Conservation (phyloP, 2,113 vertebrate species). For the Petrocephalus zakoni region DNA sequence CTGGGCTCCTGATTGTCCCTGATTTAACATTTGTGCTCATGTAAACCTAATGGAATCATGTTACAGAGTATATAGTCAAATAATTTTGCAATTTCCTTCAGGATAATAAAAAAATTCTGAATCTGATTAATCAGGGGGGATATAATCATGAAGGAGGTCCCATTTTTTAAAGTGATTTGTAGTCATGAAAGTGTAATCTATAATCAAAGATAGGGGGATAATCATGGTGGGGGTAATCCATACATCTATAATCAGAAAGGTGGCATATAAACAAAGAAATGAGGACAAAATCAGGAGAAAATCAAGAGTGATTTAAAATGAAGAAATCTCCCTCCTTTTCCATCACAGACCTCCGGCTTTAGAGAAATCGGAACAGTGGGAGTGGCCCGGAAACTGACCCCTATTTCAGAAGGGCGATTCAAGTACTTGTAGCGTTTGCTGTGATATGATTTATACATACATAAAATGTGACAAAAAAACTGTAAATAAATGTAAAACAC, state of each 20-base stretch:
- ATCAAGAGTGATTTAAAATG: neutral
- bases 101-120: neutral
- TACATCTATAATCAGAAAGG: neutral
- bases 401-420: neutral
- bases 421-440: neutral
- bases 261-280: neutral
- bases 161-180: neutral
- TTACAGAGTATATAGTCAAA: neutral
- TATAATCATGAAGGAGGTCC: neutral
- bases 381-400: neutral
- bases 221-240: neutral
- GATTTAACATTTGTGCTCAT: neutral
- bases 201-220: neutral
- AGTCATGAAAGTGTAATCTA: neutral
- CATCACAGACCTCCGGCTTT: neutral
- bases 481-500: neutral
- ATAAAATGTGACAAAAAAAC: neutral
- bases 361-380: neutral
- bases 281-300: neutral
- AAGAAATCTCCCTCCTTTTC: neutral
- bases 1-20: neutral
- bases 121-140: neutral
- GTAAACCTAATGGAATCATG: neutral
- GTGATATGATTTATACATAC: neutral
- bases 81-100: neutral